Base-by-base conservation (phyloP, 2,888 invertebrate genomes). In the Resseliella maxima region DNA sequence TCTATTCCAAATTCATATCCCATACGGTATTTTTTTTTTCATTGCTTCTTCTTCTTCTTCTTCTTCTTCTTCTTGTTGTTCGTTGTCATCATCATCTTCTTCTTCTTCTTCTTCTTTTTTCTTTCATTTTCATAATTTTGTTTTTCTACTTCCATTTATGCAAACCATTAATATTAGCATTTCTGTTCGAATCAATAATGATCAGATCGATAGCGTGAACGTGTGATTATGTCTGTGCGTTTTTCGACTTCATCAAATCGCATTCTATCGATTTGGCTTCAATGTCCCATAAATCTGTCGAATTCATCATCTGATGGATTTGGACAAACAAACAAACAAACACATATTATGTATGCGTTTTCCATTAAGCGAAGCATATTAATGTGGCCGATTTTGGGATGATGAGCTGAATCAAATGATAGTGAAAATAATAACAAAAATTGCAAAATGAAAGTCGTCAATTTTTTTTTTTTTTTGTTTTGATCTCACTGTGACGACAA, bases 1-100 rank as follows among this genome's bases (percentile, higher is more conserved):
- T 50, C 50, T 50, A 21, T 50, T 50, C 24, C 59, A 15, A 72
- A 12, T 72, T 72, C 72, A 72, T 72, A 72, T 72, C 31, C n/a
- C 31, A 59, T 59, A 59, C n/a, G 12, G 72, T 59, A 15, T 50
- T 50, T 50, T 59, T 5, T 41, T 18, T 15, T 50, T 50, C 18
- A 18, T 15, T 50, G 46, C 18, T 50, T 50, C 8, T 45, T 45
- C 12, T 45, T 45, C 5, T 10, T 45, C 45, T 45, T 45, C n/a
- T n/a, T n/a, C n/a, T n/a, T n/a, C n/a, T n/a, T n/a, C n/a, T n/a
- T n/a, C n/a, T n/a, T n/a, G n/a, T n/a, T n/a, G n/a, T n/a, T n/a
- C n/a, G n/a, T n/a, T n/a, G n/a, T n/a, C n/a, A n/a, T n/a, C n/a
- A n/a, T n/a, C n/a, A n/a, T n/a, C n/a, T n/a, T n/a, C n/a, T n/a